Conservation (phyloP, 2,797 vertebrate genomes). For the Alauda arvensis region DNA sequence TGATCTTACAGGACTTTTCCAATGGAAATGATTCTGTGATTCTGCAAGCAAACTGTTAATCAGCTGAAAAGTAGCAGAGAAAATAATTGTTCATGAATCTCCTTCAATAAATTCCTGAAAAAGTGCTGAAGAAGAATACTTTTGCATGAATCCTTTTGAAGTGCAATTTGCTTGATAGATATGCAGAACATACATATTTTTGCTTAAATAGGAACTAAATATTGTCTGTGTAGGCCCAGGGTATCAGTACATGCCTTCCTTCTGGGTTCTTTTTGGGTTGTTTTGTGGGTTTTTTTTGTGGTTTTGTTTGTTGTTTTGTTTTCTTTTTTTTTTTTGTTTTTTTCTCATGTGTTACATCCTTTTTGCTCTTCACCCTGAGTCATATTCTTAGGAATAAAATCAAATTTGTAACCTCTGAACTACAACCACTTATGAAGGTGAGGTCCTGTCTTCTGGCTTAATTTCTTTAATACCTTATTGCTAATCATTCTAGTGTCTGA, state of each 20-base stretch:
- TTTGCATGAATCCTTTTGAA: background rate
- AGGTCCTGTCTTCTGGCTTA: background rate
- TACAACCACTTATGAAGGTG: background rate
- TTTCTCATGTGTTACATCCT: background rate
- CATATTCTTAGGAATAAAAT: background rate
- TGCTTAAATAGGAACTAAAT: background rate
- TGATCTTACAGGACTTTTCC: background rate
- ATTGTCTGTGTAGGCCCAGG: background rate
- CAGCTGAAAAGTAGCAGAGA: background rate
- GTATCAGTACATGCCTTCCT: background rate
- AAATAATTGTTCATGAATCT: background rate
- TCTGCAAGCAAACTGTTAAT: background rate
- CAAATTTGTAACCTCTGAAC: background rate
- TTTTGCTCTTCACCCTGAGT: background rate
- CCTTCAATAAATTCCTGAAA: background rate
- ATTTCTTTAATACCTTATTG: background rate
- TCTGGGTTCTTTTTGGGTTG: no score
- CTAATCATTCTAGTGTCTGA: background rate
- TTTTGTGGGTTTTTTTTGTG: no score
- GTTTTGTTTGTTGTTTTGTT: no score
- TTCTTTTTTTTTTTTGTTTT: background rate
- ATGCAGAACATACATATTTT: background rate
- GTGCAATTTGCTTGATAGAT: background rate
- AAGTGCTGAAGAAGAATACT: background rate
- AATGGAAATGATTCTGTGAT: background rate